Conservation (phyloP, 2,888 invertebrate genomes). For the Myopa testacea region DNA sequence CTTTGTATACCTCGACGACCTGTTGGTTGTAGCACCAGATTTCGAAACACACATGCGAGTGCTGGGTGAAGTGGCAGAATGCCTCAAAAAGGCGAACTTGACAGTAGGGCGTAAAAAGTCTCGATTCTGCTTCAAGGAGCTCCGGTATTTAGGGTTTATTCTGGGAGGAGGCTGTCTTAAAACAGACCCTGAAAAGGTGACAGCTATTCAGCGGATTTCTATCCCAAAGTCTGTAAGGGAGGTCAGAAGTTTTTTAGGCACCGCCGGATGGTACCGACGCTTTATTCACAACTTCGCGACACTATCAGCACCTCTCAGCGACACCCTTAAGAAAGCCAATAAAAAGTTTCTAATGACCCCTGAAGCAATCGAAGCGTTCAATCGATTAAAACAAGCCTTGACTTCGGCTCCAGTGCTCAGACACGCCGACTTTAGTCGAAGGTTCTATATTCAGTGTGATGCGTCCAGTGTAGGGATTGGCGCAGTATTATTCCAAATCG, state of each 20-base stretch:
- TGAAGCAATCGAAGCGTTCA: conserved; percentile 2
- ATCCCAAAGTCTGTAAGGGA: no score
- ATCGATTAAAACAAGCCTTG: not conserved
- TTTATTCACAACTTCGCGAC: no score
- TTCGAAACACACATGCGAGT: not conserved
- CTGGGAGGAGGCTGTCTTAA: no score
- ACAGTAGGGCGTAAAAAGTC: not conserved
- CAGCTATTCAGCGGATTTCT: no score
- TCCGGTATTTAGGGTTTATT: no score
- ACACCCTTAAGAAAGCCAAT: conserved; percentile 1
- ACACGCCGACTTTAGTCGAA: not conserved
- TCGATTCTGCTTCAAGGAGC: no score
- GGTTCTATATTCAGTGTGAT: conserved; percentile 15
- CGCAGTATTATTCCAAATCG: not conserved
- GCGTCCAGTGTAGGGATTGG: not conserved
- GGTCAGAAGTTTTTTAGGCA: no score
- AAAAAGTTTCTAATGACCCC: not conserved
- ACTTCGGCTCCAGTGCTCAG: conserved; percentile 8
- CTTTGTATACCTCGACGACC: no score
- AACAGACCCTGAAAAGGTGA: no score
- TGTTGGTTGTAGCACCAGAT: not conserved
- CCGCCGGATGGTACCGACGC: no score
- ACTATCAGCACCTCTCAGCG: conserved; percentile 34
- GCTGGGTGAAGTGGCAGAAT: not conserved
- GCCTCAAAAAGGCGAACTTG: not conserved